These are phyloP conservation scores for Seriola rivoliana DNA, from an alignment of 2,113 vertebrate genomes.

Conservation along the genomic window DNA sequence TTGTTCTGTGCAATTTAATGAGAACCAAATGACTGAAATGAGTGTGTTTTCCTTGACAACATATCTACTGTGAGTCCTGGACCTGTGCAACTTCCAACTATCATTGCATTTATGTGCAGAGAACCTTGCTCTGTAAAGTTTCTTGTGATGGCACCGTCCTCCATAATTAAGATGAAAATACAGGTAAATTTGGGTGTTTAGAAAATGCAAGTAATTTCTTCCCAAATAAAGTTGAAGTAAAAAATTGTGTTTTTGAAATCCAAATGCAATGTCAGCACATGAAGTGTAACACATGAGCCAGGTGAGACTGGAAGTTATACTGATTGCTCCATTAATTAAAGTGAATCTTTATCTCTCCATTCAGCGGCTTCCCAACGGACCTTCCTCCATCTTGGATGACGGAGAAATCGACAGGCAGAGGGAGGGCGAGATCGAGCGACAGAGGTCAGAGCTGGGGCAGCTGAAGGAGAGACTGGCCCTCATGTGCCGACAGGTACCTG, in stretches of 20 bases:
- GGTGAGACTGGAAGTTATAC: not conserved
- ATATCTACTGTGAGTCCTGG: not conserved
- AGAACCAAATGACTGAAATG: not conserved
- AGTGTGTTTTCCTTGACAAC: not conserved
- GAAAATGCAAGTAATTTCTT: too few relatives aligned
- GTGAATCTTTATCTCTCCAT: not conserved
- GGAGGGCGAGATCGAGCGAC: conserved; percentile 89
- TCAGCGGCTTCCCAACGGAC: conserved; percentile 90
- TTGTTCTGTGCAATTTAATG: too few relatives aligned
- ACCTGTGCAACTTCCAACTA: not conserved
- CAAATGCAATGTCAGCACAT: too few relatives aligned
- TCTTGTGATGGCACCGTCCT: not conserved
- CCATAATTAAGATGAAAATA: not conserved
- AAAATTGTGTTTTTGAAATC: not conserved
- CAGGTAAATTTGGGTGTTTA: too few relatives aligned
- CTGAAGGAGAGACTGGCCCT: conserved; percentile 91
- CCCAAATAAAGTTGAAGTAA: not conserved
- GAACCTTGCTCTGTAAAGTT: not conserved
- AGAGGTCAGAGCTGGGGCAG: conserved; percentile 90
- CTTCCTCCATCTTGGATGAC: conserved; percentile 82
- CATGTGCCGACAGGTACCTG: conserved; percentile 89
- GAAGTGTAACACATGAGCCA: not conserved
- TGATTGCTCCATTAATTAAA: not conserved
- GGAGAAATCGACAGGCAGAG: conserved; percentile 83
- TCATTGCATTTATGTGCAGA: not conserved